Base-by-base conservation (phyloP, 2,797 vertebrate species). In the Sebastes diaconus region DNA sequence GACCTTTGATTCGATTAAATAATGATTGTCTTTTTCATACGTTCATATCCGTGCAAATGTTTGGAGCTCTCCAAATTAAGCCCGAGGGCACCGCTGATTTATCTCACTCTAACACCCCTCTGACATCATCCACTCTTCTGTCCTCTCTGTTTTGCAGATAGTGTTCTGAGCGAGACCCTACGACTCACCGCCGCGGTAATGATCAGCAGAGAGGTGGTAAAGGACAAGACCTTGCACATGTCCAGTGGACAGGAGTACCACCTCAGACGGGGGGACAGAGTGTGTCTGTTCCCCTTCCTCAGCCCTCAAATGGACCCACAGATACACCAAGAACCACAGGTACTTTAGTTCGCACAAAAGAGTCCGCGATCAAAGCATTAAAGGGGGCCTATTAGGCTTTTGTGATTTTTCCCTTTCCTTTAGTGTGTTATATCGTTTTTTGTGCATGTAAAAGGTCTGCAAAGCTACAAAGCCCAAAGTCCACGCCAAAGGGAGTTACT, bases 231-330 rank as follows among this genome's bases (percentile, higher is more conserved):
- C 13, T 57, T 98, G 77, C 83, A 13, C 55, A 87, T 97, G 93
- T 94, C 95, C 52, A 90, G 93, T 1, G 96, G 97, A 29, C 90
- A 84, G 79, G 84, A 95, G 58, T 97, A 97, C 90, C 77, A 46
- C 50, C 95, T 98, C 50, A 95, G 97, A 74, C 89, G 13, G 6
- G 97, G 97, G 12, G 97, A 98, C 89, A 95, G 92, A 66, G 93
- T 99, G 22, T 97, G 95, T 77, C 90, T 98, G 65, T 97, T 99
- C 78, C 97, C 97, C 16, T 96, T 96, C 79, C 89, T 98, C 80
- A 97, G 97, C 88, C 97, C 97, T 22, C 97, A 98, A 69, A 98
- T 94, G 95, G 97, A 98, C 79, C 96, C 96, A 0, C 89, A 96
- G 74, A 96, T 99, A 91, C 96, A 98, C 83, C 83, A 91, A 27